Conservation (phyloP, 1,140 invertebrate species). For the Cydia splendana region DNA sequence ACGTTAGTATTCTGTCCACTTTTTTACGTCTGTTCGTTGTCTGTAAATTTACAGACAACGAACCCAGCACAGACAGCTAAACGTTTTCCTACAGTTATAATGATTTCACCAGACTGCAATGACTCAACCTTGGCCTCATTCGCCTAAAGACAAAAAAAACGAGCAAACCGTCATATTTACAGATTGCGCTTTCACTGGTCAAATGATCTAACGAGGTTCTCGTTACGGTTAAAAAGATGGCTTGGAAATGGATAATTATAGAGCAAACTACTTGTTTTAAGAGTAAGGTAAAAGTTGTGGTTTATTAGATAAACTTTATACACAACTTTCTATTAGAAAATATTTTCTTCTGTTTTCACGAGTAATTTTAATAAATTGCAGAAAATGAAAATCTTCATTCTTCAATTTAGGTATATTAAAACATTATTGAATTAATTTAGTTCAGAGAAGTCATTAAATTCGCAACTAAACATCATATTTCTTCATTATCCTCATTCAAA, state of each 20-base stretch:
- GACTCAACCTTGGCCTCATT: constrained; percentile 20
- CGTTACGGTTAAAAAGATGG: neutral
- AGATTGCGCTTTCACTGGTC: neutral
- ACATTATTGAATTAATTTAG: too few species aligned
- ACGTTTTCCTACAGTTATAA: constrained; percentile 18
- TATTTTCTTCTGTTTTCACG: too few species aligned
- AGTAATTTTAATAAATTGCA: too few species aligned
- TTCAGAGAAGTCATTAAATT: too few species aligned
- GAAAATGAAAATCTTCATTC: too few species aligned
- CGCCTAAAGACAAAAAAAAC: constrained; percentile 12
- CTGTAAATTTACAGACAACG: neutral
- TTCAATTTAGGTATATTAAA: too few species aligned
- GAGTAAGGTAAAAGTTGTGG: neutral
- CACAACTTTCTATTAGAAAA: too few species aligned
- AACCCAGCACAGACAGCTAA: neutral
- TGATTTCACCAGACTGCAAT: constrained; percentile 27
- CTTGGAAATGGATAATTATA: neutral
- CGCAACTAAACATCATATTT: too few species aligned
- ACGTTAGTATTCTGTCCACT: too few species aligned
- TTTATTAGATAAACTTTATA: too few species aligned
- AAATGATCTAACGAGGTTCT: constrained; percentile 1
- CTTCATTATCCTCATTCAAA: too few species aligned
- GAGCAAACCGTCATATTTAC: constrained; percentile 2
- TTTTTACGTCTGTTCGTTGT: neutral
- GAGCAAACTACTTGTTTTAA: neutral